Percentiles rank a stretch among this genome's conserved stretches.
Conservation (phyloP, 2,888 invertebrate genomes). For the Linyphia triangularis region DNA sequence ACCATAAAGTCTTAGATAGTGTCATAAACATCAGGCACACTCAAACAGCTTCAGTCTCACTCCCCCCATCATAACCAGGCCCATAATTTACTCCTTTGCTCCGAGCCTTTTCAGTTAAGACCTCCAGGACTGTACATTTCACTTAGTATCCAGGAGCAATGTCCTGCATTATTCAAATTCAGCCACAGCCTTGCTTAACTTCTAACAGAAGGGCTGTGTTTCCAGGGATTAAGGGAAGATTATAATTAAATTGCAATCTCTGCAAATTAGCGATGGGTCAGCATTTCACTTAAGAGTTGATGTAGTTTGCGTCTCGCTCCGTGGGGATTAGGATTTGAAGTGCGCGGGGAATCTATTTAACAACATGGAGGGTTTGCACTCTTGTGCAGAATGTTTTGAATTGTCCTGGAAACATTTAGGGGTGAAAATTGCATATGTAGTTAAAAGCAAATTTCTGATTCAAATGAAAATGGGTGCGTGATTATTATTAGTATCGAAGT, state of each 20-base stretch:
- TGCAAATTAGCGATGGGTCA: constrained; percentile 4
- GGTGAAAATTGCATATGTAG: too few species aligned
- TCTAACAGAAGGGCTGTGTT: background rate
- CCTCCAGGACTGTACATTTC: background rate
- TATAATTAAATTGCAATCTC: constrained; percentile 36
- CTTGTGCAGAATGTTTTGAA: too few species aligned
- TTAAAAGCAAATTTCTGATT: too few species aligned
- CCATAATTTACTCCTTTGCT: constrained; percentile 21
- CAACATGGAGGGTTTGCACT: too few species aligned
- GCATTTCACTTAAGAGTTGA: background rate
- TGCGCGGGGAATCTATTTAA: too few species aligned
- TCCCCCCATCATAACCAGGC: background rate
- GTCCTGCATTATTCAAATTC: background rate
- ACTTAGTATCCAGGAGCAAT: background rate
- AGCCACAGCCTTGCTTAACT: background rate
- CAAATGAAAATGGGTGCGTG: too few species aligned
- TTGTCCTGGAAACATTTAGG: too few species aligned
- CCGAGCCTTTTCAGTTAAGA: background rate
- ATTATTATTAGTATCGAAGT: too few species aligned
- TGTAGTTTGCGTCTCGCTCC: background rate
- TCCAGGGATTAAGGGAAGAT: background rate
- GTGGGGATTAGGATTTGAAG: too few species aligned
- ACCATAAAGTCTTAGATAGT: constrained; percentile 7
- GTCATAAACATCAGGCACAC: constrained; percentile 18
- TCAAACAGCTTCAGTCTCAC: background rate